Evolutionary conservation across 2,888 invertebrate genomes (phyloP).

Genomic region (Nudaria mundana): DNA sequence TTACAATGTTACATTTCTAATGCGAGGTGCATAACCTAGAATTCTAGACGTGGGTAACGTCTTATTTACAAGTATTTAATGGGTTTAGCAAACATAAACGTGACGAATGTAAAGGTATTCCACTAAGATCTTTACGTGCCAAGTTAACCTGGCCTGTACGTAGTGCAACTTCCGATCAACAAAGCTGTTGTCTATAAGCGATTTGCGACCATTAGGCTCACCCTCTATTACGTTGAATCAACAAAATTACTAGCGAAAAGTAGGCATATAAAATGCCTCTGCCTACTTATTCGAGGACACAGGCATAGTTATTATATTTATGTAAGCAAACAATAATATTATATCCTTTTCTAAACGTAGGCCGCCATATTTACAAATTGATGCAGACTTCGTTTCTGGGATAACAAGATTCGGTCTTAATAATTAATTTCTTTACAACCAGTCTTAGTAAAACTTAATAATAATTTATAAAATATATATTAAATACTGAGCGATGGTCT

Average conservation of each 20-base stretch:
- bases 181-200: no score
- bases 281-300: no score
- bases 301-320: slow-evolving; percentile 8
- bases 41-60: slow-evolving; percentile 1
- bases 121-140: no score
- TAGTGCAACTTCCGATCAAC: no score
- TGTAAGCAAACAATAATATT: slow-evolving; percentile 10
- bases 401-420: slow-evolving; percentile 10
- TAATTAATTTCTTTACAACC: slow-evolving; percentile 44
- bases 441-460: slow-evolving; percentile 55
- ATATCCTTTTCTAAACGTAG: slow-evolving; percentile 6
- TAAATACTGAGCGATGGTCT: slow-evolving; percentile 89
- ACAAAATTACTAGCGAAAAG: no score
- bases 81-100: no score
- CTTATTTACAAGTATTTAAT: slow-evolving; percentile 28
- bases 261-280: no score
- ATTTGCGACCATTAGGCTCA: no score
- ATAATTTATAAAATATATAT: slow-evolving; percentile 39
- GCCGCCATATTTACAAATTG: slow-evolving; percentile 11
- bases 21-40: slow-evolving; percentile 54
- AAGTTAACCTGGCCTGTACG: no score
- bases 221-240: no score
- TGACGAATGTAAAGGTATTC: no score
- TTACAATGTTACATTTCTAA: slow-evolving; percentile 50
- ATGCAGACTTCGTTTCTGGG: neutral